Evolutionary conservation across 2,113 vertebrate species (phyloP).

Genomic region (Dasypus novemcinctus): DNA sequence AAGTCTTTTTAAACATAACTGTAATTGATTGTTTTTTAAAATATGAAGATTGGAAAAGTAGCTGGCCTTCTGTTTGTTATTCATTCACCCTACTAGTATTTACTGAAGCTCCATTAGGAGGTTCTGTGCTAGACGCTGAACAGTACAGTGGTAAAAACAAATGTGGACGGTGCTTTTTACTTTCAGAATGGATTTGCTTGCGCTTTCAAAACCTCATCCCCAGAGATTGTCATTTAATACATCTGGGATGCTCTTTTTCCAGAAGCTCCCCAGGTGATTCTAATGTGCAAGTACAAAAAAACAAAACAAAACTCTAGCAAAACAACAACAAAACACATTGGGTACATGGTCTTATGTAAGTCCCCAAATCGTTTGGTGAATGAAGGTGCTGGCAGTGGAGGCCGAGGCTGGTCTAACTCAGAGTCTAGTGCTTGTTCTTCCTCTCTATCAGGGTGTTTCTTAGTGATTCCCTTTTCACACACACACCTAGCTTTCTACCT

Average conservation of each 20-base stretch:
- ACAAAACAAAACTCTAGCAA: not conserved
- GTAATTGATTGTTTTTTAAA: not conserved
- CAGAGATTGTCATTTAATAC: not conserved
- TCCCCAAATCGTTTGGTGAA: not conserved
- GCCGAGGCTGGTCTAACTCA: not conserved
- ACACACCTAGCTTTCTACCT: not conserved
- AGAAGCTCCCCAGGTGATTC: constrained; percentile 9
- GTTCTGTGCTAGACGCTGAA: not conserved
- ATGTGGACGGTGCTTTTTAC: not conserved
- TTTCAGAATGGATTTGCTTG: not conserved
- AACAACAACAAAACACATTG: not conserved
- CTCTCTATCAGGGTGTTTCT: not conserved
- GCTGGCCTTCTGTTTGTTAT: not conserved
- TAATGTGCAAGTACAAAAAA: constrained; percentile 16
- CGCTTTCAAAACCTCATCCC: not conserved
- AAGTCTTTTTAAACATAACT: not conserved
- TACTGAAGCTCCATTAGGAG: not conserved
- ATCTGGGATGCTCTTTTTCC: constrained; percentile 11
- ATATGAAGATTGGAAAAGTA: not conserved
- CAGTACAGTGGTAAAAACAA: not conserved
- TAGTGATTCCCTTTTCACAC: not conserved
- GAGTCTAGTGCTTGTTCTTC: not conserved
- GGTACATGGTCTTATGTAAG: not conserved
- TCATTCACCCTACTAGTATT: not conserved
- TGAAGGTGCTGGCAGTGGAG: not conserved